phyloP scores from a whole-genome alignment of 1,140 invertebrate genomes.

The Epicauta chinensis region DNA sequence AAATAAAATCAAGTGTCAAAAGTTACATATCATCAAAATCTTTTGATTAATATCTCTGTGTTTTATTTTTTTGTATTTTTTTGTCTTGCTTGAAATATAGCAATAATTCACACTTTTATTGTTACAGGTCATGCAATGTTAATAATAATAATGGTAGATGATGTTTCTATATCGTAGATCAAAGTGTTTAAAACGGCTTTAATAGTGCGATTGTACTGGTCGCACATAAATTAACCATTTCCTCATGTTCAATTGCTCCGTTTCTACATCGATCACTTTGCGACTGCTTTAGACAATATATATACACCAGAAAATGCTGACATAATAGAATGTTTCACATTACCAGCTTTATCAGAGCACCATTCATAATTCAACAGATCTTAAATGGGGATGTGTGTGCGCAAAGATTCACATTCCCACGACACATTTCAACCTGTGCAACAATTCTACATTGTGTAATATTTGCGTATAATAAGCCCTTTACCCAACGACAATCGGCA shows the following conservation, averaged over 20 bases:
- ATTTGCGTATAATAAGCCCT: too few species aligned
- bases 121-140: background rate
- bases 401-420: conserved; percentile 2
- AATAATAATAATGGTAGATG: conserved; percentile 1
- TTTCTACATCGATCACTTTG: conserved; percentile 15
- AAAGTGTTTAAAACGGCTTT: too few species aligned
- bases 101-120: background rate
- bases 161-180: background rate
- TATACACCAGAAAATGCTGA: conserved; percentile 14
- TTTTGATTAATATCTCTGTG: too few species aligned
- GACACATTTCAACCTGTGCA: background rate
- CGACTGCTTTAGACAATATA: background rate
- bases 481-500: too few species aligned
- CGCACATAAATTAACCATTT: conserved; percentile 19
- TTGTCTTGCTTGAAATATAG: too few species aligned
- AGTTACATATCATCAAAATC: too few species aligned
- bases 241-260: background rate
- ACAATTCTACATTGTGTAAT: too few species aligned
- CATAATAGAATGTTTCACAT: conserved; percentile 31
- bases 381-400: background rate
- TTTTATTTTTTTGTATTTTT: too few species aligned
- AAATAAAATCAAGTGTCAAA: too few species aligned
- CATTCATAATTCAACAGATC: conserved; percentile 23
- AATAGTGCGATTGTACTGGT: background rate
- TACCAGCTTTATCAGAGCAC: conserved; percentile 30